phyloP scores from a whole-genome alignment of 2,797 vertebrate species.

The Sebastes vulpes region DNA sequence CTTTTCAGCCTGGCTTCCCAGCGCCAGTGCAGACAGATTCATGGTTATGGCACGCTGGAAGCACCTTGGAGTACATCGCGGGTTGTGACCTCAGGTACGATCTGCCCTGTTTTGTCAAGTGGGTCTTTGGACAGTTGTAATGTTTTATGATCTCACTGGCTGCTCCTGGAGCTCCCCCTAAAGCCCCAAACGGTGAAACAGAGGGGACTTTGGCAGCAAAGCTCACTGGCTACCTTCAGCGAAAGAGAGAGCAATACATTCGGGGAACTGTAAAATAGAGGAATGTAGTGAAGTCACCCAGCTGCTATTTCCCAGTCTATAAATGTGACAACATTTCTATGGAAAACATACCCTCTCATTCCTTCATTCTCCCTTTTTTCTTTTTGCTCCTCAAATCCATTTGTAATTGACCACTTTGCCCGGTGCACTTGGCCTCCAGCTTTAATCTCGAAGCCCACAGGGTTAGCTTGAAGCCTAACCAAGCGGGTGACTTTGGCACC shows the following conservation, averaged over 20 bases:
- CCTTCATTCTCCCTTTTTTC: constrained; percentile 14
- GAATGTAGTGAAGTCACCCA: constrained; percentile 82
- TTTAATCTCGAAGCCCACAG: constrained; percentile 48
- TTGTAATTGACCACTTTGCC: constrained; percentile 69
- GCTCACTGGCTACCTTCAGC: constrained; percentile 59
- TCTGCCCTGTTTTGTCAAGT: constrained; percentile 34
- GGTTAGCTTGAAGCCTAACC: constrained; percentile 40
- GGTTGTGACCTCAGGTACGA: constrained; percentile 27
- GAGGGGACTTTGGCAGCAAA: constrained; percentile 60
- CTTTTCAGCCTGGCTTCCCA: constrained; percentile 12
- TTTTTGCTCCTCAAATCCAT: constrained; percentile 45
- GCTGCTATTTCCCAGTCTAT: constrained; percentile 82
- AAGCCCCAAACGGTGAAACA: constrained; percentile 31
- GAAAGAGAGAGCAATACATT: constrained; percentile 54
- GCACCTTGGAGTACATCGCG: constrained; percentile 14
- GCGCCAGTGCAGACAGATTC: constrained; percentile 42
- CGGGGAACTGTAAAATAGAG: constrained; percentile 77
- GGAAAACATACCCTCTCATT: constrained; percentile 74
- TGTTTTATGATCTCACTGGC: constrained; percentile 61
- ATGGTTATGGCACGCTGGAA: constrained; percentile 10
- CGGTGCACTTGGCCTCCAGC: constrained; percentile 28
- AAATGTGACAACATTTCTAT: constrained; percentile 83
- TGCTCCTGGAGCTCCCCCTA: constrained; percentile 24
- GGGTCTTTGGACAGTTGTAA: constrained; percentile 29
- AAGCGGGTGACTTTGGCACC: constrained; percentile 46